phyloP scores from a whole-genome alignment of 2,888 invertebrate genomes.

The Macrophya annulata region DNA sequence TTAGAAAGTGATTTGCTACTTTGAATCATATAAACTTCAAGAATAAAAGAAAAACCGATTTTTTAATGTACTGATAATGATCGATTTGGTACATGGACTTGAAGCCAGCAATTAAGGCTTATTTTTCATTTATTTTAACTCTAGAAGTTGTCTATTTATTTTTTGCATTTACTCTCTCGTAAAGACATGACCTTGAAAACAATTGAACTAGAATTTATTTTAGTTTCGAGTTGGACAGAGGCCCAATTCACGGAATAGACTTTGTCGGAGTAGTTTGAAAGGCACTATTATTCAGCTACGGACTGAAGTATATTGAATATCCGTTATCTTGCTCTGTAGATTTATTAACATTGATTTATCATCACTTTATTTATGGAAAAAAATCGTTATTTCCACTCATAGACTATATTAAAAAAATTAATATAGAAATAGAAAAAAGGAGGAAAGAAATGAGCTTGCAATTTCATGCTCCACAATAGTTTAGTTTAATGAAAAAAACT shows the following conservation, averaged over 20 bases:
- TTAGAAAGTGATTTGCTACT: neutral
- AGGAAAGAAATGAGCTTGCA: neutral
- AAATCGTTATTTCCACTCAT: neutral
- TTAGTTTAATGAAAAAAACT: neutral
- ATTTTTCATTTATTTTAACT: neutral
- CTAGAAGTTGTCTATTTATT: no score
- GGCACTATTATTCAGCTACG: neutral
- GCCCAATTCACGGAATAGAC: neutral
- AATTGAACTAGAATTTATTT: constrained; percentile 34
- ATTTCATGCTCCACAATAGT: neutral
- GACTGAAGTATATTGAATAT: neutral
- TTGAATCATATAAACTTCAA: neutral
- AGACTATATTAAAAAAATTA: neutral
- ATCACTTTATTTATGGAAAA: neutral
- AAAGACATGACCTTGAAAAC: constrained; percentile 11
- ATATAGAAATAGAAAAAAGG: neutral
- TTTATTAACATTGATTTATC: neutral
- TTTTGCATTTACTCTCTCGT: neutral
- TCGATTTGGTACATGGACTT: neutral
- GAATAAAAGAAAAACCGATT: neutral
- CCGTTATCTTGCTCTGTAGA: neutral
- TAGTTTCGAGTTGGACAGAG: constrained; percentile 4
- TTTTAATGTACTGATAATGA: neutral
- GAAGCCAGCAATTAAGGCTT: neutral
- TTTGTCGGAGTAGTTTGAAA: neutral